These are phyloP conservation scores for Pelodiscus sinensis DNA, from an alignment of 2,113 vertebrate genomes.

Conservation along the genomic window DNA sequence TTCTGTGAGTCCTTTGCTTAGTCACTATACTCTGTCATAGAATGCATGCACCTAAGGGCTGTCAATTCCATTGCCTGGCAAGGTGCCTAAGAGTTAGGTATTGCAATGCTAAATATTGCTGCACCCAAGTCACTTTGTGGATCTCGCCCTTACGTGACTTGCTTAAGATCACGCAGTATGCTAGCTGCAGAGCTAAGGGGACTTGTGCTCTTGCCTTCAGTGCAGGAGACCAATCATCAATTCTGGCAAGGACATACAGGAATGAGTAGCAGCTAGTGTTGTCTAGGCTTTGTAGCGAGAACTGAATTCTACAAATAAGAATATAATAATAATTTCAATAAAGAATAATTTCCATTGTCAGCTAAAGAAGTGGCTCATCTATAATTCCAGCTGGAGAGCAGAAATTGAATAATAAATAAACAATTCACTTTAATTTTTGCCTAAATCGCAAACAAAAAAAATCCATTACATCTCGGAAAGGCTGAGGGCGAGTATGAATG, in stretches of 20 bases:
- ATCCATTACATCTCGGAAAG: neutral
- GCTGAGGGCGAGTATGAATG: neutral
- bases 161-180: neutral
- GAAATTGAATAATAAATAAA: neutral
- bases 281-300: neutral
- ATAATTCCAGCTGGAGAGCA: neutral
- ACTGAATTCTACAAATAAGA: neutral
- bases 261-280: neutral
- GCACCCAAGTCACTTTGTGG: neutral
- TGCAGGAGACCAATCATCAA: neutral
- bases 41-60: neutral
- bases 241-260: neutral
- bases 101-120: neutral
- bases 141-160: neutral
- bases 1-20: constrained; percentile 21
- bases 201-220: neutral
- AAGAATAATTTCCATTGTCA: neutral
- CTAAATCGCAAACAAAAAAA: neutral
- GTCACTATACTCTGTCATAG: neutral
- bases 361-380: neutral
- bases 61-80: neutral
- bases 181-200: neutral
- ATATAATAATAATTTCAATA: neutral
- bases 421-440: neutral
- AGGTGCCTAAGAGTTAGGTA: neutral